These are phyloP conservation scores for Pedionomus torquatus DNA, from an alignment of 2,113 vertebrate species.

Conservation along the genomic window DNA sequence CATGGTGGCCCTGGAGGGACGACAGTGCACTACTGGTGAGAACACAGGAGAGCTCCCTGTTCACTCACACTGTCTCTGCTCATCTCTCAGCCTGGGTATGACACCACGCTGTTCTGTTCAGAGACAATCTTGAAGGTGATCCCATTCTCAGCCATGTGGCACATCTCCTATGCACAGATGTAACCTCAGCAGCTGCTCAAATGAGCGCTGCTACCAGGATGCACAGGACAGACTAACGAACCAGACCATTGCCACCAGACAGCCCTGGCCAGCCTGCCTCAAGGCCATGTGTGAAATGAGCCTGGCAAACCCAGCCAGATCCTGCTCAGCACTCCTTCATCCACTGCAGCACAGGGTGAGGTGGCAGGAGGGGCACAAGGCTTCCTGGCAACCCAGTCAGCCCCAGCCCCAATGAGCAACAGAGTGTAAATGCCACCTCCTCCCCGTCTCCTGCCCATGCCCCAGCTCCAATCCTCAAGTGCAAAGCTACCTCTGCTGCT, in stretches of 20 bases:
- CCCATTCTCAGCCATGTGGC: not conserved
- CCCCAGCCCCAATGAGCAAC: fast-evolving
- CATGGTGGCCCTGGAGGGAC: not conserved
- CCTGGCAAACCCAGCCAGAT: not conserved
- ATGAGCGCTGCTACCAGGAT: not conserved
- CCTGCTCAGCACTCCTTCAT: not conserved
- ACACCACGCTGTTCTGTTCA: not conserved
- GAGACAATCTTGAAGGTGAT: not conserved
- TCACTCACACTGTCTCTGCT: too few relatives aligned
- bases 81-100: not conserved
- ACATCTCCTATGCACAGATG: not conserved
- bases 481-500: not conserved
- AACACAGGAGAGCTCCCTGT: not conserved
- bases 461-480: not conserved
- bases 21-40: not conserved
- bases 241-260: not conserved
- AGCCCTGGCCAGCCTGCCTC: not conserved
- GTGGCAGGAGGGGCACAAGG: not conserved
- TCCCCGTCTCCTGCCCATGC: fast-evolving
- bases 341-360: not conserved
- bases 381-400: not conserved
- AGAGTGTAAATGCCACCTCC: not conserved
- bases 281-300: not conserved
- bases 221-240: not conserved
- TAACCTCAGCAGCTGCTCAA: not conserved